Evolutionary conservation across 2,113 vertebrate species (phyloP).

Genomic region (Microtus richardsoni): DNA sequence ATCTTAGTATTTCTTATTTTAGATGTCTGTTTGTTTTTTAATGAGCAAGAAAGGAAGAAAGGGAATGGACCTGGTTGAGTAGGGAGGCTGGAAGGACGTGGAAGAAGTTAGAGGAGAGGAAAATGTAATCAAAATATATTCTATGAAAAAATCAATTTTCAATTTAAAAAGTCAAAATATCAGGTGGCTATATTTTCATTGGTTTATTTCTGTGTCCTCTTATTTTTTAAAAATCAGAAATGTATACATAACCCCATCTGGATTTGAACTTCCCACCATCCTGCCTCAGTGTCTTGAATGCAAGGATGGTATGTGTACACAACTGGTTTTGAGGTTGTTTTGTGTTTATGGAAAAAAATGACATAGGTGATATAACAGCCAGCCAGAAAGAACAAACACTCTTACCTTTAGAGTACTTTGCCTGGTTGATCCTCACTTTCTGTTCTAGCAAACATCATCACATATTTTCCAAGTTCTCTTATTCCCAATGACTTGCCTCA

Average conservation of each 20-base stretch:
- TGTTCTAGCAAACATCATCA: conserved; percentile 24
- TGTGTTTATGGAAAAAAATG: not conserved
- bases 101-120: not conserved
- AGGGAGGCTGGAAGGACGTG: not conserved
- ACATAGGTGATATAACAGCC: not conserved
- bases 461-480: conserved; percentile 37
- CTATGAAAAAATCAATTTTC: not conserved
- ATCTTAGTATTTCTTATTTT: not conserved
- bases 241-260: not conserved
- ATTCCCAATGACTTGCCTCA: conserved; percentile 31
- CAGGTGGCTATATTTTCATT: not conserved
- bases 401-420: not conserved
- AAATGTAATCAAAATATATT: not conserved
- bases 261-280: not conserved
- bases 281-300: not conserved
- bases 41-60: not conserved
- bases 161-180: not conserved
- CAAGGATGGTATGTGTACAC: not conserved
- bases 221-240: not conserved
- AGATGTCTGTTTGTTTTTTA: not conserved
- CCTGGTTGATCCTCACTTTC: not conserved
- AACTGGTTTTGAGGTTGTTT: not conserved
- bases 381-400: not conserved
- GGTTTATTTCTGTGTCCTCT: not conserved
- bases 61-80: not conserved